Evolutionary conservation across 1,140 invertebrate genomes (phyloP), one percentile per base, ranked within the genome.

Genomic region (Choristoneura fumiferana): DNA sequence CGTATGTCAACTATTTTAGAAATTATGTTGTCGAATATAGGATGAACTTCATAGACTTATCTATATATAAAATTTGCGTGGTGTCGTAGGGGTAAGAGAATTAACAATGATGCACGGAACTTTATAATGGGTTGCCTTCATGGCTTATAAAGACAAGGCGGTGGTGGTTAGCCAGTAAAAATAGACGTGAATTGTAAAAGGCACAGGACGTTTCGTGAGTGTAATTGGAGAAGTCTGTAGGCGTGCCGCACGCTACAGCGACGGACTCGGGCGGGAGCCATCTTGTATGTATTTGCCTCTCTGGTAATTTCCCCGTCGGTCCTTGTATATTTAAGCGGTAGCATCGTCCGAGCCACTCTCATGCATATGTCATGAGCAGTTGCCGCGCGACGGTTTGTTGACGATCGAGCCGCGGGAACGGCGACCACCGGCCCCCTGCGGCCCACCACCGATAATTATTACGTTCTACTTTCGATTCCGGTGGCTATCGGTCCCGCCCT

Each of bases 311-410:
- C 72, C 81, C 70, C 73, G 76, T 73, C 68, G 70, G 78, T 85
- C 75, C 80, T 86, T 84, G 81, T 84, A 85, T 88, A 88, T 88
- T 84, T 81, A 85, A 87, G 76, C 75, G 80, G 66, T 59, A 67
- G 66, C 69, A 65, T 67, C 71, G 76, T 81, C 73, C 73, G 68
- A 66, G 69, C 69, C 81, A 63, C 74, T 84, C 80, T 87, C 84
- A 89, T 89, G 84, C 86, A 89, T 87, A 87, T 86, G 80, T 89
- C 84, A 89, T 89, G 84, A 89, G 78, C 76, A 71, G 86, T 89
- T 87, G 86, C 86, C 71, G 63, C 36, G 86, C 83, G 73, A 89
- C 86, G 67, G 84, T 89, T 89, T 89, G 86, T 89, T 89, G 86
- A 81, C 84, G 81, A 76, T 84, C 65, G 61, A 63, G 62, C 74